Evolutionary conservation across 2,888 invertebrate species (phyloP).

Genomic region (Calameuta filiformis): DNA sequence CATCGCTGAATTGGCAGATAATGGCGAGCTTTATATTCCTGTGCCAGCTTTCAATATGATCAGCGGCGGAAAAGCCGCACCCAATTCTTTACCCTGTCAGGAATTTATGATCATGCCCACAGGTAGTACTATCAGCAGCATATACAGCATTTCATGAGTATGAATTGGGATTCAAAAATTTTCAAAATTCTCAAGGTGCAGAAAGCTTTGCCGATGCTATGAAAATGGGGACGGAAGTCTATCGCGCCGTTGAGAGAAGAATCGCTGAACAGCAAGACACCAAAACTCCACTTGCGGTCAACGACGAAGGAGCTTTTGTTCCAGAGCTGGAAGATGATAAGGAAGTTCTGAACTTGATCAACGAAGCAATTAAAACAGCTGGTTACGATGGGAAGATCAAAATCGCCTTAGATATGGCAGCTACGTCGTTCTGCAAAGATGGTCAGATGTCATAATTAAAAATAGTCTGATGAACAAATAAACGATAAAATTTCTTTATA

Average conservation of each 20-base stretch:
- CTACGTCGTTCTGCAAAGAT: constrained; percentile 52
- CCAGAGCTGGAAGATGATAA: constrained; percentile 52
- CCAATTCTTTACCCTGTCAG: constrained; percentile 49
- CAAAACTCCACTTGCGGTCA: constrained; percentile 43
- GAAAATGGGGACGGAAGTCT: constrained; percentile 56
- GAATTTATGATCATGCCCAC: constrained; percentile 56
- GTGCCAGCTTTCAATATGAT: constrained; percentile 57
- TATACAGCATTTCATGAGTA: neutral
- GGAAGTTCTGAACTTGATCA: constrained; percentile 44
- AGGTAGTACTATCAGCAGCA: constrained; percentile 29
- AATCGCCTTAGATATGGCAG: constrained; percentile 52
- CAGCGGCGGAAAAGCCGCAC: constrained; percentile 50
- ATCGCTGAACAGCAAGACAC: constrained; percentile 46
- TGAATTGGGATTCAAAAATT: neutral
- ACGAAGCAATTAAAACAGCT: constrained; percentile 49
- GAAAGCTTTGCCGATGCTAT: constrained; percentile 54
- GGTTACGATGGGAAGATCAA: constrained; percentile 54
- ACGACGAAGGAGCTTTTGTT: constrained; percentile 50
- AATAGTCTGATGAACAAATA: neutral
- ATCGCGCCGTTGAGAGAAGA: constrained; percentile 45
- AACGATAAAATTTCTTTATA: neutral
- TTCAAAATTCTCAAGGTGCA: constrained; percentile 42
- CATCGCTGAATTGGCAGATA: constrained; percentile 51
- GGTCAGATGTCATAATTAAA: constrained; percentile 32
- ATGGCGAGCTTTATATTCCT: constrained; percentile 45